Evolutionary conservation across 2,113 vertebrate genomes (phyloP), one percentile per base, ranked within the genome.

Genomic region (Tyrannus savana): DNA sequence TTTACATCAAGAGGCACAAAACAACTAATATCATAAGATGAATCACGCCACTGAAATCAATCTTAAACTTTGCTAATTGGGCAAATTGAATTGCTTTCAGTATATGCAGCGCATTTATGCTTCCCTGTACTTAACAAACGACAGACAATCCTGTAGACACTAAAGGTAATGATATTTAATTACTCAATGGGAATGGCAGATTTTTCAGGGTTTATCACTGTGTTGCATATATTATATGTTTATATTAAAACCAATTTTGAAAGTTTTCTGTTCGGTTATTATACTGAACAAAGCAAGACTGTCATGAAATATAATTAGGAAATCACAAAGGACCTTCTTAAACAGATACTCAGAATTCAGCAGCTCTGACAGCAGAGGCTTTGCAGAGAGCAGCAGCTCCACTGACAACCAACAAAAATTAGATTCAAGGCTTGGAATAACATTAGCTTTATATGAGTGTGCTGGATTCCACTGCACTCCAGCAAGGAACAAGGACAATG

Each of bases 241-340:
- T 93, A 62, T 72, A 91, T 84, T 87, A 88, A 96, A 95, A 93
- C 42, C 82, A 74, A 96, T 91, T 94, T 78, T 84, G 56, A 91
- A 94, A 75, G 49, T 71, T 95, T 95, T 64, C 67, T 3, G 1
- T 92, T 82, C 89, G 81, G 71, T 85, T 83, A 81, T 66, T 67
- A 73, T 31, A 86, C 67, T 30, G 68, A 87, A 91, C 63, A 82
- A 95, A 97, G 83, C 71, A 87, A 73, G 58, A 58, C 87, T 94
- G 53, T 81, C 85, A 74, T n/a, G 60, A 91, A 93, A 90, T 50
- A 39, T 18, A 95, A 97, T 96, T 75, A 93, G 66, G 33, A 93
- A 19, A 9, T 78, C 94, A 87, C 71, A 89, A 85, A 93, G 85
- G 89, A 81, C 53, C 33, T 63, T 92, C 91, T 72, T 95, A 89